Evolutionary conservation across 2,888 invertebrate species (phyloP).

Genomic region (Drosophila maculinotata): DNA sequence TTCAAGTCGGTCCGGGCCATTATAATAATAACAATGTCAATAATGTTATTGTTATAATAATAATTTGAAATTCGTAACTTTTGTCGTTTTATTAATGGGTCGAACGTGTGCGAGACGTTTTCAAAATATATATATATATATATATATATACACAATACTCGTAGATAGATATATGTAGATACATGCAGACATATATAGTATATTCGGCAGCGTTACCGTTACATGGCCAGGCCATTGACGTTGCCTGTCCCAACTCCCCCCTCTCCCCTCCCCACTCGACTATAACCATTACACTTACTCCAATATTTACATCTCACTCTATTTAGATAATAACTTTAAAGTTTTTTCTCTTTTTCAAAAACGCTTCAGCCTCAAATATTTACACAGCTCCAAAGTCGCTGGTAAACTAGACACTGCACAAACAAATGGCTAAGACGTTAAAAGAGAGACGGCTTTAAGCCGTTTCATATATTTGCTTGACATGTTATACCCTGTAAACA

Average conservation of each 20-base stretch:
- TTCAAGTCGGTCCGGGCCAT: slow-evolving; percentile 42
- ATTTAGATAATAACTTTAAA: slow-evolving; percentile 72
- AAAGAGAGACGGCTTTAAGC: neutral
- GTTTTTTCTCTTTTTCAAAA: slow-evolving; percentile 47
- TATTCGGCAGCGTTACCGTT: slow-evolving; percentile 14
- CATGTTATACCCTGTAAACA: neutral
- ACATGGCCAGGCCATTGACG: slow-evolving; percentile 56
- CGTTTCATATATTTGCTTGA: neutral
- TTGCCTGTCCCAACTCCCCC: slow-evolving; percentile 29
- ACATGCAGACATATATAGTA: neutral
- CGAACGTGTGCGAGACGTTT: slow-evolving; percentile 64
- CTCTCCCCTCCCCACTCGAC: slow-evolving; percentile 1
- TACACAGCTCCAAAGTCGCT: slow-evolving; percentile 50
- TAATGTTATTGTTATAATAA: slow-evolving; percentile 80
- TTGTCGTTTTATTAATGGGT: slow-evolving; percentile 80
- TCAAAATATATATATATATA: slow-evolving; percentile 24
- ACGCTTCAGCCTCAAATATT: slow-evolving; percentile 62
- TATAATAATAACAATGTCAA: slow-evolving; percentile 75
- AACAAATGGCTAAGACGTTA: slow-evolving; percentile 54
- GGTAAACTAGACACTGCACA: slow-evolving; percentile 56
- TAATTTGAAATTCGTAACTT: slow-evolving; percentile 79
- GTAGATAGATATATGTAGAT: neutral
- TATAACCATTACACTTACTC: slow-evolving; percentile 35
- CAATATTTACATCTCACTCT: slow-evolving; percentile 68
- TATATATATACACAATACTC: slow-evolving; percentile 4